Percentiles rank a stretch among this genome's conserved stretches.
These are phyloP conservation scores for Plebejus argus DNA, from an alignment of 2,888 invertebrate species.

Conservation along the genomic window DNA sequence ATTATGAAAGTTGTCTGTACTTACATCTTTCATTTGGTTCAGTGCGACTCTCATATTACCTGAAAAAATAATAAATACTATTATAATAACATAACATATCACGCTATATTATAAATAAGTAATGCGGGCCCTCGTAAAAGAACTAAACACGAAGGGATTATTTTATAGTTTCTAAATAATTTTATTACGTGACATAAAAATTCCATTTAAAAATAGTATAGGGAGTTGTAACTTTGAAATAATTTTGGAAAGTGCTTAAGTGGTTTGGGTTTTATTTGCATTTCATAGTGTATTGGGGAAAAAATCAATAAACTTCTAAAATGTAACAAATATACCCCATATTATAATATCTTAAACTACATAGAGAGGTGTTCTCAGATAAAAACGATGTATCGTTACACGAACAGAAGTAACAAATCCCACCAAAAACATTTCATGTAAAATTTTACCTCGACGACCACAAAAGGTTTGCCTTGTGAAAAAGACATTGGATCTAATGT, in stretches of 20 bases:
- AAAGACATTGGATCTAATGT: too few species aligned
- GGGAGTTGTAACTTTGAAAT: constrained; percentile 20
- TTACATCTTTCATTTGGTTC: constrained; percentile 29
- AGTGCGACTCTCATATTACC: constrained; percentile 54
- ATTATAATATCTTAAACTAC: background rate
- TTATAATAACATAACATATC: constrained; percentile 20
- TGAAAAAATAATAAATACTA: constrained; percentile 47
- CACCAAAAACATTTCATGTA: too few species aligned
- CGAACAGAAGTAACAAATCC: background rate
- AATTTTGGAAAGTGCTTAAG: constrained; percentile 8
- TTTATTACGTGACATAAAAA: constrained; percentile 45
- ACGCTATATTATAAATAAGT: constrained; percentile 35
- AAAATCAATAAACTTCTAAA: background rate
- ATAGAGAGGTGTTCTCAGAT: background rate
- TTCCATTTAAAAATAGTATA: constrained; percentile 37
- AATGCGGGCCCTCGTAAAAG: constrained; percentile 69
- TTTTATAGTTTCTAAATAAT: constrained; percentile 64
- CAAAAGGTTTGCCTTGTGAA: too few species aligned
- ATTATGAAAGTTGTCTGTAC: constrained; percentile 21
- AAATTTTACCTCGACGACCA: too few species aligned
- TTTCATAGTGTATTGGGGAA: background rate
- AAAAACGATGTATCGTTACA: too few species aligned
- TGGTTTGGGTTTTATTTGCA: background rate
- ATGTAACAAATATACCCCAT: background rate
- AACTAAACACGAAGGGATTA: constrained; percentile 55